Conservation (phyloP, 2,113 vertebrate genomes). For the Oryzias javanicus region DNA sequence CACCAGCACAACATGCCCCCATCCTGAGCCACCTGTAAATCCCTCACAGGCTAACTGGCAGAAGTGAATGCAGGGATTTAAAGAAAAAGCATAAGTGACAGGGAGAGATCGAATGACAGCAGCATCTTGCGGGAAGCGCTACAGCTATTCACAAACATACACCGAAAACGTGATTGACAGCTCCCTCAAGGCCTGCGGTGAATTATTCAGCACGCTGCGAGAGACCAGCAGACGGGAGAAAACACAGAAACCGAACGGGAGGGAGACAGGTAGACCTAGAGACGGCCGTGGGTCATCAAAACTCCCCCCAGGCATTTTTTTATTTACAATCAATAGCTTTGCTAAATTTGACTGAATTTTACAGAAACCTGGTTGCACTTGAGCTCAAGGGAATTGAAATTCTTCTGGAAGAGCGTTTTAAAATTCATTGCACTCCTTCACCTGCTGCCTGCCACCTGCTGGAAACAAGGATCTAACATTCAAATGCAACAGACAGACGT, state of each 20-base stretch:
- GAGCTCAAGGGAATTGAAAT: constrained; percentile 30
- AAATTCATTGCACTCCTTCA: constrained; percentile 21
- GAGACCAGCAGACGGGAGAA: constrained; percentile 40
- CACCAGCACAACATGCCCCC: neutral
- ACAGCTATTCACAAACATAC: constrained; percentile 28
- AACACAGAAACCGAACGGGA: constrained; percentile 12
- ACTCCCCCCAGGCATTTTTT: constrained; percentile 42
- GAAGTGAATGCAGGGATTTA: constrained; percentile 6
- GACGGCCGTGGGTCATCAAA: constrained; percentile 47
- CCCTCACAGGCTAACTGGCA: constrained; percentile 5
- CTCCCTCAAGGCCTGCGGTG: constrained; percentile 57
- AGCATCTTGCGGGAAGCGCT: constrained; percentile 34
- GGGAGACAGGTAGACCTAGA: constrained; percentile 5
- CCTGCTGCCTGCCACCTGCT: constrained; percentile 1
- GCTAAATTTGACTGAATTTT: constrained; percentile 62
- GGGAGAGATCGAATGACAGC: constrained; percentile 31
- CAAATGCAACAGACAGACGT: neutral
- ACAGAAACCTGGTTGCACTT: constrained; percentile 39
- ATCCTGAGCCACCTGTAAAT: neutral
- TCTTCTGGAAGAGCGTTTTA: constrained; percentile 34
- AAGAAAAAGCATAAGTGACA: constrained; percentile 18
- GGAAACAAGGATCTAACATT: constrained; percentile 6
- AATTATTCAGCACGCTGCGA: constrained; percentile 63
- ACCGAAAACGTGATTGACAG: constrained; percentile 55
- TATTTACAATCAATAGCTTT: constrained; percentile 62